Evolutionary conservation across 2,113 vertebrate species (phyloP).

Genomic region (Scomber japonicus): DNA sequence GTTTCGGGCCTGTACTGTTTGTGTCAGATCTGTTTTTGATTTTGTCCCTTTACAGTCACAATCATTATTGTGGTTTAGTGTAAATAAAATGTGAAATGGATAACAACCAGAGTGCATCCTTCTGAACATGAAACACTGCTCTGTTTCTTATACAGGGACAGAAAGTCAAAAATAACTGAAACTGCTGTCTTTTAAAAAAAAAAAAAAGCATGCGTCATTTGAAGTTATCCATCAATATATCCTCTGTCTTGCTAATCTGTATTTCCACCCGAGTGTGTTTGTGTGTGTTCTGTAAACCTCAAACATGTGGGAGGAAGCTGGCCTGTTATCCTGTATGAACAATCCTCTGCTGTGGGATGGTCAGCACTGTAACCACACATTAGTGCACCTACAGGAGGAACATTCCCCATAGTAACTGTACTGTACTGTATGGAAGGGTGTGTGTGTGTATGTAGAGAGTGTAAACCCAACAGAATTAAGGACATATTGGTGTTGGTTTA

Average conservation of each 20-base stretch:
- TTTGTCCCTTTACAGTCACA: not conserved
- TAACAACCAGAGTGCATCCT: not conserved
- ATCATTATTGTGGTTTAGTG: not conserved
- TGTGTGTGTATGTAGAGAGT: not conserved
- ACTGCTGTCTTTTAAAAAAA: not conserved
- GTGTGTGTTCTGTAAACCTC: constrained; percentile 4
- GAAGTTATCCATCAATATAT: not conserved
- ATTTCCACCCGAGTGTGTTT: not conserved
- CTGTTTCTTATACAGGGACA: too few relatives aligned
- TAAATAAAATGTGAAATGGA: not conserved
- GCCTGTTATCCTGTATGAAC: constrained; percentile 1
- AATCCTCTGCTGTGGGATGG: not conserved
- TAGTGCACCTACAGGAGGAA: not conserved
- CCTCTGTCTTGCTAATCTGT: not conserved
- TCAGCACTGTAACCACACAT: constrained; percentile 16
- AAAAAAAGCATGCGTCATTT: not conserved
- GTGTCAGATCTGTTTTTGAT: constrained; percentile 31
- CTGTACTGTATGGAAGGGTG: not conserved
- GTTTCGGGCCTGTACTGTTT: constrained; percentile 45
- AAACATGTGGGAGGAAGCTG: constrained; percentile 1
- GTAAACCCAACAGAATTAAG: not conserved
- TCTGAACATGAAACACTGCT: not conserved
- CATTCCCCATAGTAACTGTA: not conserved
- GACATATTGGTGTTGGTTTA: not conserved
- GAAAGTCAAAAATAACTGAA: not conserved